phyloP scores from a whole-genome alignment of 30 jellyfish, hydroid and myxozoan species.

The Phacellophora camtschatica region DNA sequence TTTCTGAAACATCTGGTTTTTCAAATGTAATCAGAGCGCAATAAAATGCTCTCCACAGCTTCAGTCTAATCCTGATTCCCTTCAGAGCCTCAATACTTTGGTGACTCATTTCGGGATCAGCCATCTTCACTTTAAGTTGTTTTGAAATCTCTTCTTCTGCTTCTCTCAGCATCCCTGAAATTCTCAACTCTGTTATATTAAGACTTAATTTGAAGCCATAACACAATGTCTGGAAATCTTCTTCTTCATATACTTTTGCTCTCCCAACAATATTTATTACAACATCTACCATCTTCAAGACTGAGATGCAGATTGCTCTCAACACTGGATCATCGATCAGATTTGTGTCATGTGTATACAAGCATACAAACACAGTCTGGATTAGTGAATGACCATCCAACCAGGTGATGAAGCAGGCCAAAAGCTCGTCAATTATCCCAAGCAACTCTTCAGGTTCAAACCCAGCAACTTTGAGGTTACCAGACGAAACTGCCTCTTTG shows the following conservation, averaged over 20 bases:
- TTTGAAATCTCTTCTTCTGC: slow-evolving; percentile 89
- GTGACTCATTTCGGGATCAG: not conserved
- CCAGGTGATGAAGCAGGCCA: slow-evolving; percentile 94
- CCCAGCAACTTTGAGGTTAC: slow-evolving; percentile 71
- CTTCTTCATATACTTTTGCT: slow-evolving; percentile 94
- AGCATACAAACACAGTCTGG: slow-evolving; percentile 81
- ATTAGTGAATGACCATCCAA: slow-evolving; percentile 92
- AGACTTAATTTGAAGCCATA: slow-evolving; percentile 75
- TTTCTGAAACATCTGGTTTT: slow-evolving; percentile 74
- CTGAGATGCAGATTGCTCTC: slow-evolving; percentile 71
- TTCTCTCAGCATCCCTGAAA: slow-evolving; percentile 87
- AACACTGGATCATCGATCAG: slow-evolving; percentile 72
- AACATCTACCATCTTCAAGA: slow-evolving; percentile 74
- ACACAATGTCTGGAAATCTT: slow-evolving; percentile 85
- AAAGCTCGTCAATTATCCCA: slow-evolving; percentile 81
- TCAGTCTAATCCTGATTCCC: slow-evolving; percentile 69
- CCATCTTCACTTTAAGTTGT: slow-evolving; percentile 44
- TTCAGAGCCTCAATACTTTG: slow-evolving; percentile 29
- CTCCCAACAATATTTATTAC: slow-evolving; percentile 66
- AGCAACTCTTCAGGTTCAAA: slow-evolving; percentile 67
- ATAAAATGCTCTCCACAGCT: slow-evolving; percentile 73
- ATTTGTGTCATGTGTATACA: slow-evolving; percentile 80
- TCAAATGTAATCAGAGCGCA: slow-evolving; percentile 77
- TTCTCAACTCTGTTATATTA: slow-evolving; percentile 64
- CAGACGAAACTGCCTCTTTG: slow-evolving; percentile 59